Percentiles rank a stretch among this genome's conserved stretches.
phyloP scores from a whole-genome alignment of 2,888 invertebrate genomes.

The Drosophila barbarae region DNA sequence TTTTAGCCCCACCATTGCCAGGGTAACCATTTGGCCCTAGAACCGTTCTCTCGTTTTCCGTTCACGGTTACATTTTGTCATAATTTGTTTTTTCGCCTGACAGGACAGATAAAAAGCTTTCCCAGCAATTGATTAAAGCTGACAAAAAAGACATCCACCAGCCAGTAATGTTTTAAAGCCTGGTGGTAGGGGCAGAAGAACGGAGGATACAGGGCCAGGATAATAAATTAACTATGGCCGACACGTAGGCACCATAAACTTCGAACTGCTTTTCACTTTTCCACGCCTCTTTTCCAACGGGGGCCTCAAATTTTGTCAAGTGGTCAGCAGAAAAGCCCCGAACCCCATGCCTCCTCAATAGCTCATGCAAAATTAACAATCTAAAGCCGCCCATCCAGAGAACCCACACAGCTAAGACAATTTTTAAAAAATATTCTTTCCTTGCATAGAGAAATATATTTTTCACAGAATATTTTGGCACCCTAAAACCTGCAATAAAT shows the following conservation, averaged over 20 bases:
- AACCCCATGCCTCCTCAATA: slow-evolving; percentile 4
- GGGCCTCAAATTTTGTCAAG: slow-evolving; percentile 49
- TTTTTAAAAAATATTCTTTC: not conserved
- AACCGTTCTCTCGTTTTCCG: not conserved
- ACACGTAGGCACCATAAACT: slow-evolving; percentile 62
- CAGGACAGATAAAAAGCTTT: slow-evolving; percentile 34
- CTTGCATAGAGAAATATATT: not conserved
- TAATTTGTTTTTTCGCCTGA: slow-evolving; percentile 45
- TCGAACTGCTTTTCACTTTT: slow-evolving; percentile 51
- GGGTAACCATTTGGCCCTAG: slow-evolving; percentile 14
- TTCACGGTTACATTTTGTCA: slow-evolving; percentile 51
- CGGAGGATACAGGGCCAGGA: slow-evolving; percentile 20
- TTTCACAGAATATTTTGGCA: not conserved
- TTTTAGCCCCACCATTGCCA: slow-evolving; percentile 7
- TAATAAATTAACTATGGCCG: slow-evolving; percentile 72
- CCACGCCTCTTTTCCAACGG: slow-evolving; percentile 1
- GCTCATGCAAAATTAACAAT: slow-evolving; percentile 65
- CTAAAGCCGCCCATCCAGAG: slow-evolving; percentile 25
- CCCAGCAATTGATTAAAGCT: slow-evolving; percentile 62
- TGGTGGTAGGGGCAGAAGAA: slow-evolving; percentile 26
- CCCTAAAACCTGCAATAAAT: not conserved
- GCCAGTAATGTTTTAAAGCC: slow-evolving; percentile 60
- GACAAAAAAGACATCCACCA: slow-evolving; percentile 43
- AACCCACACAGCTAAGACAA: not conserved
- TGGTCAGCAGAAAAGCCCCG: slow-evolving; percentile 50